Evolutionary conservation across 2,888 invertebrate genomes (phyloP).

Genomic region (Cephus pygmeus): DNA sequence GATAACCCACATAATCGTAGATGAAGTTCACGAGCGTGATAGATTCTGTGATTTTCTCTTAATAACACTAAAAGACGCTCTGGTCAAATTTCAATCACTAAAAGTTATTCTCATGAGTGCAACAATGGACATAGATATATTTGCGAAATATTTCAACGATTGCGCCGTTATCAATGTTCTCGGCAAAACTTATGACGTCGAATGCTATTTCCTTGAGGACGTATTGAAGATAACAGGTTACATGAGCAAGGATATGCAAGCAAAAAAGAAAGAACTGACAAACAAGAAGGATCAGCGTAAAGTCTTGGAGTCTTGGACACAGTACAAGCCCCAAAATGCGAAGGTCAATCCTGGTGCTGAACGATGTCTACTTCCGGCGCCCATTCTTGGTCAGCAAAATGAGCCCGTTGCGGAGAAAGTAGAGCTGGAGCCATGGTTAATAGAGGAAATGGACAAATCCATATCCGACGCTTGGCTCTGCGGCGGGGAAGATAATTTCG

Average conservation of each 20-base stretch:
- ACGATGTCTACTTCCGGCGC: slow-evolving; percentile 43
- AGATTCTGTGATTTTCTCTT: slow-evolving; percentile 92
- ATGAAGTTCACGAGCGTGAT: slow-evolving; percentile 97
- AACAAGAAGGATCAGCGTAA: slow-evolving; percentile 60
- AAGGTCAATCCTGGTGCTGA: slow-evolving; percentile 33
- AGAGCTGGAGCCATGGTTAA: slow-evolving; percentile 67
- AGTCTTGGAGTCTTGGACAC: slow-evolving; percentile 64
- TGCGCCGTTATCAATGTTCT: slow-evolving; percentile 83
- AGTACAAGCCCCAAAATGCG: slow-evolving; percentile 43
- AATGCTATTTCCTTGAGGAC: slow-evolving; percentile 84
- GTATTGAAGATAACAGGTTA: slow-evolving; percentile 75
- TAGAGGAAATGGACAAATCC: slow-evolving; percentile 76
- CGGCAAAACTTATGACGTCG: slow-evolving; percentile 80
- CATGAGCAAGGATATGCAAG: slow-evolving; percentile 68
- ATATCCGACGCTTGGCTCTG: slow-evolving; percentile 72
- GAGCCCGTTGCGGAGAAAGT: slow-evolving; percentile 65
- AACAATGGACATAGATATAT: slow-evolving; percentile 85
- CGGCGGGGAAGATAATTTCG: slow-evolving; percentile 75
- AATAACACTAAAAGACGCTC: slow-evolving; percentile 82
- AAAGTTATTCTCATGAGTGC: slow-evolving; percentile 95
- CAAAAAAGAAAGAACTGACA: slow-evolving; percentile 53
- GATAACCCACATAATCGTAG: slow-evolving; percentile 89
- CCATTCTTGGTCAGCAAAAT: slow-evolving; percentile 55
- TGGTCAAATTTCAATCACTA: slow-evolving; percentile 77
- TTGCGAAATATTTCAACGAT: slow-evolving; percentile 85